Conservation (phyloP, 1,140 invertebrate genomes). For the Brachionus manjavacas region DNA sequence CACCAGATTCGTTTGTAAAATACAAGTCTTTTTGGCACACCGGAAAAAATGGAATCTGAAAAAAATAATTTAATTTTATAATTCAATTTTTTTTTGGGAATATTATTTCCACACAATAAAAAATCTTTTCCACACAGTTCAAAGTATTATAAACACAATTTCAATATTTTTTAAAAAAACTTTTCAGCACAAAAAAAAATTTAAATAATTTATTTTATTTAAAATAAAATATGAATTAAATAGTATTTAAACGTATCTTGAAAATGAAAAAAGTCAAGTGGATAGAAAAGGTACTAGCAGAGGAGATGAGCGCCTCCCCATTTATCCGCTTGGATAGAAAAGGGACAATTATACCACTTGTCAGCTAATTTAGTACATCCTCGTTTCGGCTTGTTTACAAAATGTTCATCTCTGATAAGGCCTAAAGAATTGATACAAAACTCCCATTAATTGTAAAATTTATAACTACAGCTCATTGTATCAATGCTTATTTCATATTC, state of each 20-base stretch:
- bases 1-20: conserved; percentile 21
- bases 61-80: conserved; percentile 48
- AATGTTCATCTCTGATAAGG: not conserved
- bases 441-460: too few relatives aligned
- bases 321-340: too few relatives aligned
- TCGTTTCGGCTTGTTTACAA: not conserved
- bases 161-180: not conserved
- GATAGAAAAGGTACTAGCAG: too few relatives aligned
- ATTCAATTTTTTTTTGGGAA: too few relatives aligned
- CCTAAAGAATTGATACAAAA: too few relatives aligned
- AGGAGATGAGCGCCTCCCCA: too few relatives aligned
- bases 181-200: not conserved
- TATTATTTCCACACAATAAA: too few relatives aligned
- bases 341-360: conserved; percentile 44
- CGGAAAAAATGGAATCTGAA: conserved; percentile 73
- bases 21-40: conserved; percentile 69
- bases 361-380: conserved; percentile 43
- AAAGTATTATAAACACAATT: not conserved
- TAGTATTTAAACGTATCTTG: not conserved
- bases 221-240: not conserved
- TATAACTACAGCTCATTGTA: too few relatives aligned
- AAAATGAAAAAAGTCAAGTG: not conserved
- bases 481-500: too few relatives aligned
- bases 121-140: not conserved
- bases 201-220: not conserved